Base-by-base conservation (phyloP, 2,113 vertebrate genomes). In the Mola mola region DNA sequence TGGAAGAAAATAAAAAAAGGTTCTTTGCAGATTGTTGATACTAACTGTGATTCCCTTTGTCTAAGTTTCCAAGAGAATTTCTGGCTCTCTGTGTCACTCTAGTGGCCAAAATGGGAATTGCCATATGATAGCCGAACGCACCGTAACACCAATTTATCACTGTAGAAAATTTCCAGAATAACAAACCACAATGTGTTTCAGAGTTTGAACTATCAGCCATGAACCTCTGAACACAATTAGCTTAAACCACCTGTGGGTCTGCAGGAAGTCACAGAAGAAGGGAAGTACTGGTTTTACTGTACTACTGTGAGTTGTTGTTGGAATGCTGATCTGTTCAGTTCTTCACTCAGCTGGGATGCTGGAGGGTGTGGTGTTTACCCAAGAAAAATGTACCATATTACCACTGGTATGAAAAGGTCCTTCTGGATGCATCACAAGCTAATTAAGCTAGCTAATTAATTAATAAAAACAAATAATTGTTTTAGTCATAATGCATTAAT, bases 11-110 rank as follows among this genome's bases (percentile, higher is more conserved):
- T n/a, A n/a, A n/a, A n/a, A n/a, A n/a, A n/a, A n/a, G n/a, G n/a
- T n/a, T n/a, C n/a, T n/a, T n/a, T n/a, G n/a, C n/a, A n/a, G n/a
- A n/a, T n/a, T n/a, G n/a, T n/a, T n/a, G n/a, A n/a, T n/a, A n/a
- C n/a, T 60, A 6, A 47, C 33, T 59, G 28, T 52, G 40, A 24
- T 48, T 67, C 37, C 34, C 57, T 79, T 77, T 80, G 64, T 66
- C 21, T 5, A 48, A 24, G 29, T 51, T 15, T 43, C 24, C 21
- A 57, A 4, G 7, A 8, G 2, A 38, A 52, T 80, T 19, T 66
- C n/a, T 82, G 52, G 67, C 41, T 77, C 47, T 66, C 53, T 89
- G 52, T 62, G 68, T 75, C 89, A 57, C 81, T 82, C 90, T 91
- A 81, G 78, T 86, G 89, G 76, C 26, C 19, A 47, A 48, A 17